Evolutionary conservation across 2,113 vertebrate species (phyloP).

Genomic region (Heterotilapia buettikoferi): DNA sequence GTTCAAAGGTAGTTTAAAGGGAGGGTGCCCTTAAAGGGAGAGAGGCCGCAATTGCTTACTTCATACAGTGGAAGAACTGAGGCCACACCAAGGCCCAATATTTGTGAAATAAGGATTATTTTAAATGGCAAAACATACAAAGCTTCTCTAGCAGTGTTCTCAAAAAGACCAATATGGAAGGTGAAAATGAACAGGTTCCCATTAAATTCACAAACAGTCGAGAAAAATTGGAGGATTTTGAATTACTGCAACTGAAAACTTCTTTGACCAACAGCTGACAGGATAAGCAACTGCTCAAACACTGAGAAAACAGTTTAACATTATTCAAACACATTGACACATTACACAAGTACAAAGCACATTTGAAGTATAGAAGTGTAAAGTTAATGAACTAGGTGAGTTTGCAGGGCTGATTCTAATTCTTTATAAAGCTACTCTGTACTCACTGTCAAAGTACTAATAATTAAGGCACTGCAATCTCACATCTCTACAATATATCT

Average conservation of each 20-base stretch:
- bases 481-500: background rate
- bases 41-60: background rate
- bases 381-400: background rate
- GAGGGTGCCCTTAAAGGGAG: background rate
- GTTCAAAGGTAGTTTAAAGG: background rate
- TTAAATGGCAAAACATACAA: background rate
- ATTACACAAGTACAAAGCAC: background rate
- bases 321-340: background rate
- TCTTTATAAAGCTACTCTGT: background rate
- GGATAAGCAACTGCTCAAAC: background rate
- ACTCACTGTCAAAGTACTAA: background rate
- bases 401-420: rapidly evolving
- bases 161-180: background rate
- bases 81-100: background rate
- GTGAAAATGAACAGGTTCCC: background rate
- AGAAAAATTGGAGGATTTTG: background rate
- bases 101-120: background rate
- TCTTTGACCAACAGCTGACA: background rate
- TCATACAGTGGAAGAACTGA: background rate
- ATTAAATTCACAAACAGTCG: background rate
- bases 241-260: background rate
- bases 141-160: background rate
- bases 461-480: background rate
- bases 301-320: background rate
- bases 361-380: background rate